Conservation (phyloP, 2,113 vertebrate genomes). For the Dromaius novaehollandiae region DNA sequence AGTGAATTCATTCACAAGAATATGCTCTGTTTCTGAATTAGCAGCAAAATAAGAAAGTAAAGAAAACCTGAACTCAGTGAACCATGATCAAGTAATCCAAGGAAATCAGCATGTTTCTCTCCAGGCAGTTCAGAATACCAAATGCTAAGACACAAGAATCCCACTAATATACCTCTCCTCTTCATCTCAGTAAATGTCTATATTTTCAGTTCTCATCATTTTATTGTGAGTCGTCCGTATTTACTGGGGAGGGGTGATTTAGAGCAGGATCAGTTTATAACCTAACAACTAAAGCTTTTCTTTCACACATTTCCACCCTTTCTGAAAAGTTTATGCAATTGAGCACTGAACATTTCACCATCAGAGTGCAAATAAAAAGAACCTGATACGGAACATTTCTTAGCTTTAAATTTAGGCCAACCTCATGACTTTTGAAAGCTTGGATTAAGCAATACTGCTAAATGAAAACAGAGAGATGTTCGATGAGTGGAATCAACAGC, state of each 20-base stretch:
- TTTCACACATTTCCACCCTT: not conserved
- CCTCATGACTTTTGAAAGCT: conserved; percentile 6
- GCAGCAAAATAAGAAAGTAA: not conserved
- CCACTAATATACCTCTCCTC: conserved; percentile 2
- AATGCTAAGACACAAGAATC: conserved; percentile 31
- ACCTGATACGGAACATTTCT: not conserved
- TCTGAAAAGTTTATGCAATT: not conserved
- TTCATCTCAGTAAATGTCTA: conserved; percentile 7
- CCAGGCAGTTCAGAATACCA: conserved; percentile 36
- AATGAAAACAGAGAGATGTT: not conserved
- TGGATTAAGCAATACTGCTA: not conserved
- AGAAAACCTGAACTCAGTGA: conserved; percentile 59
- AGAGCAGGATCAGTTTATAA: conserved; percentile 39
- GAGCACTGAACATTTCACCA: not conserved
- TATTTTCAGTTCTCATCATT: conserved; percentile 5
- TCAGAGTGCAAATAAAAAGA: not conserved
- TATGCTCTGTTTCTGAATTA: conserved; percentile 16
- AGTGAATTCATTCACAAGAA: not conserved
- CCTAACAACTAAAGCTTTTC: not conserved
- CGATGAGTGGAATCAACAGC: not conserved
- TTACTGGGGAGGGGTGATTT: conserved; percentile 39
- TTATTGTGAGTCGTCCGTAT: not conserved
- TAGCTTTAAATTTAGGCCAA: not conserved
- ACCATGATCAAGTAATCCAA: conserved; percentile 56
- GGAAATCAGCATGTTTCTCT: conserved; percentile 57